Conservation (phyloP, 1,140 invertebrate genomes). For the Riptortus pedestris region DNA sequence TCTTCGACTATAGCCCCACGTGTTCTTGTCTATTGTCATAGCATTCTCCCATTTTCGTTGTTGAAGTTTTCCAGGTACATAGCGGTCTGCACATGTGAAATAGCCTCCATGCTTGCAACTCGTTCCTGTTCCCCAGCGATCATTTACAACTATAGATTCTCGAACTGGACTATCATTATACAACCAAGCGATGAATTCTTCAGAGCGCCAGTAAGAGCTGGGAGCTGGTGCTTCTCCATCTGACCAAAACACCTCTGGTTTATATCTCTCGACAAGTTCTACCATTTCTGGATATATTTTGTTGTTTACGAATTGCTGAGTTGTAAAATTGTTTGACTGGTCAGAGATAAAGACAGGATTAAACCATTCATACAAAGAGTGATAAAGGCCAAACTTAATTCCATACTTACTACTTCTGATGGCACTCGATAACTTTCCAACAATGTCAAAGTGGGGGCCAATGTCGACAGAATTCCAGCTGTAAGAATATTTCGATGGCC, state of each 20-base stretch:
- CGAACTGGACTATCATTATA: constrained; percentile 91
- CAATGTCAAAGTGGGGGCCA: constrained; percentile 70
- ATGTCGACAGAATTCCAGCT: constrained; percentile 84
- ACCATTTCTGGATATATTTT: constrained; percentile 65
- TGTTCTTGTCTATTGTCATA: constrained; percentile 80
- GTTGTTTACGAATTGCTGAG: constrained; percentile 50
- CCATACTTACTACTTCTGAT: constrained; percentile 46
- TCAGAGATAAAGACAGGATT: constrained; percentile 74
- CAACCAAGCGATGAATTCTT: constrained; percentile 78
- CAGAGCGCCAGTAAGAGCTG: constrained; percentile 70
- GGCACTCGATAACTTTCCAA: constrained; percentile 57
- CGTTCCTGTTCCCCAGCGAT: constrained; percentile 54
- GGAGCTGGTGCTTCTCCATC: constrained; percentile 81
- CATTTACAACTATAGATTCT: constrained; percentile 77
- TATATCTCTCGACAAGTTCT: constrained; percentile 64
- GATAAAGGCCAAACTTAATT: constrained; percentile 75
- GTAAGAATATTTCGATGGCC: constrained; percentile 74
- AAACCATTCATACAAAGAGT: constrained; percentile 86
- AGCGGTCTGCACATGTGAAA: constrained; percentile 75
- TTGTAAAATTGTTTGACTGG: constrained; percentile 53
- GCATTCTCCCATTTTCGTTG: constrained; percentile 84
- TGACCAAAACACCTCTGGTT: constrained; percentile 86
- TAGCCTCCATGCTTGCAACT: constrained; percentile 82
- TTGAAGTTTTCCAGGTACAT: constrained; percentile 66
- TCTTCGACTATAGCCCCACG: constrained; percentile 80